Conservation (phyloP, 2,797 vertebrate genomes). For the Zalophus californianus region DNA sequence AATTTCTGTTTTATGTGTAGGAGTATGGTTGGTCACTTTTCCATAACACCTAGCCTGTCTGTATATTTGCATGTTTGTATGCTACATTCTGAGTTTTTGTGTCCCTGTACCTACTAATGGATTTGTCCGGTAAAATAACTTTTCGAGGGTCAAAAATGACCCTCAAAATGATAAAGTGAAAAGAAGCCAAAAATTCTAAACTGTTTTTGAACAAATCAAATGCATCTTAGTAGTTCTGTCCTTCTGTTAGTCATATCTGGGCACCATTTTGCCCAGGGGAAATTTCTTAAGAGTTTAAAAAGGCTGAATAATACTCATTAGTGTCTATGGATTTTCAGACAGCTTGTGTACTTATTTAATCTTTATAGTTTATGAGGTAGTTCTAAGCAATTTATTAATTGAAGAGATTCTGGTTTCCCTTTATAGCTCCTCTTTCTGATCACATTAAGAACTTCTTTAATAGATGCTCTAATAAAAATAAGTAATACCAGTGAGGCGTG, state of each 20-base stretch:
- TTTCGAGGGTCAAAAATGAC: not conserved
- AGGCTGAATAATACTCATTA: not conserved
- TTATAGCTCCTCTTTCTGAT: not conserved
- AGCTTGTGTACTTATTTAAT: not conserved
- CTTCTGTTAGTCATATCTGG: not conserved
- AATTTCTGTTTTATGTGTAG: not conserved
- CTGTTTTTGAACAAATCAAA: constrained; percentile 2
- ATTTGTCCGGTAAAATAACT: constrained; percentile 18
- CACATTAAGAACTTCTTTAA: not conserved
- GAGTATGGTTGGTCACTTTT: not conserved
- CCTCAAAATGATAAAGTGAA: not conserved
- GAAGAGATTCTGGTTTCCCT: not conserved
- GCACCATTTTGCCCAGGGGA: not conserved
- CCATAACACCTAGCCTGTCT: not conserved
- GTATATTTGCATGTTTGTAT: not conserved
- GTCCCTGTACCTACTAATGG: not conserved
- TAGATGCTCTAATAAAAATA: not conserved
- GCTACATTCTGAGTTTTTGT: not conserved
- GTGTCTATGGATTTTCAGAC: not conserved
- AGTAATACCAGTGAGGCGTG: not conserved
- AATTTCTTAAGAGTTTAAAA: not conserved
- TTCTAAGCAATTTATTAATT: constrained; percentile 29
- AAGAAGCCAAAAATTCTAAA: not conserved
- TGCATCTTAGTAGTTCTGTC: not conserved
- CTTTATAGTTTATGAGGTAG: not conserved